Conservation (phyloP, 2,888 invertebrate genomes). For the Anthrax anthrax region DNA sequence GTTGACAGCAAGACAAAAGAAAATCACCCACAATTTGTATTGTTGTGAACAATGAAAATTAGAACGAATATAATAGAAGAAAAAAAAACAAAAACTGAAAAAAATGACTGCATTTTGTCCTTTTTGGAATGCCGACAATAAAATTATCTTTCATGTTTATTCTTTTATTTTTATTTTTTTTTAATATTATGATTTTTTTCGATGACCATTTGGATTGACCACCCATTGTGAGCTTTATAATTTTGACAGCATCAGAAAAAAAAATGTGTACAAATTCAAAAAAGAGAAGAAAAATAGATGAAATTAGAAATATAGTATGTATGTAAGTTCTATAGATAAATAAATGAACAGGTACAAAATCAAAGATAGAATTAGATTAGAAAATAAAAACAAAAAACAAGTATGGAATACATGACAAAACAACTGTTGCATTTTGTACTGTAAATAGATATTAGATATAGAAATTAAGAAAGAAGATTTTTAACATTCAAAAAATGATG, state of each 20-base stretch:
- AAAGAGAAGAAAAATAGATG: too few species aligned
- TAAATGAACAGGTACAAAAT: neutral
- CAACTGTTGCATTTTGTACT: too few species aligned
- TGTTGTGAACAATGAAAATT: conserved; percentile 3
- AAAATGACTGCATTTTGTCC: conserved; percentile 2
- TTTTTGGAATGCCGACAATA: neutral
- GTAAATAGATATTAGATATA: too few species aligned
- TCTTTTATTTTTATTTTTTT: neutral
- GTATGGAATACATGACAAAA: too few species aligned
- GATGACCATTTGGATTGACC: neutral
- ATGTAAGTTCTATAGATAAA: neutral
- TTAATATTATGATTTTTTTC: neutral
- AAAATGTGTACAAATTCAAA: too few species aligned
- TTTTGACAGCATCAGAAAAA: neutral
- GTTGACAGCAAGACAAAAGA: conserved; percentile 9
- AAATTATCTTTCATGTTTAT: neutral
- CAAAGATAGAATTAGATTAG: neutral
- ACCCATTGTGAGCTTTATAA: neutral
- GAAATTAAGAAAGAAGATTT: too few species aligned
- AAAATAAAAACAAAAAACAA: too few species aligned
- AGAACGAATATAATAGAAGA: too few species aligned
- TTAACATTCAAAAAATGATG: too few species aligned
- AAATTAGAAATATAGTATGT: neutral
- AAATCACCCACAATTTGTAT: conserved; percentile 8
- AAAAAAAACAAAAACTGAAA: neutral